phyloP scores from a whole-genome alignment of 2,797 vertebrate genomes.

The Acestrorhynchus altus region DNA sequence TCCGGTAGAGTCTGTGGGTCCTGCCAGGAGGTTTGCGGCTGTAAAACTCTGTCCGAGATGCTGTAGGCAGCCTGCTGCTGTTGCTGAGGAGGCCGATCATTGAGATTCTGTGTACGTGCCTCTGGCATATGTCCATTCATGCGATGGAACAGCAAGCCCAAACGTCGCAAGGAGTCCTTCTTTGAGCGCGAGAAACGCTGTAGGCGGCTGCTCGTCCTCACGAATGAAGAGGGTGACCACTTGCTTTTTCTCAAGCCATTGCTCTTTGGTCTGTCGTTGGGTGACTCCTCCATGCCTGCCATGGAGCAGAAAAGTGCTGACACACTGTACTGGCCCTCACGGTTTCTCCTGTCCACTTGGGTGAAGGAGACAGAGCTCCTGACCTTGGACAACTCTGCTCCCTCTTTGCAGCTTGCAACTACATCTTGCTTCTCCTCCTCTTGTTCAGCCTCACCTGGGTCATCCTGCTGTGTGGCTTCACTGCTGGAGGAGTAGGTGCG shows the following conservation, averaged over 20 bases:
- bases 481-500: slow-evolving; percentile 86
- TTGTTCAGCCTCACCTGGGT: slow-evolving; percentile 63
- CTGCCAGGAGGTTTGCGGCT: slow-evolving; percentile 83
- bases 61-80: slow-evolving; percentile 80
- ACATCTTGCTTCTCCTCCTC: slow-evolving; percentile 64
- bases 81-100: slow-evolving; percentile 70
- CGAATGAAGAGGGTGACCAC: slow-evolving; percentile 60
- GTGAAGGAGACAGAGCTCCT: slow-evolving; percentile 80
- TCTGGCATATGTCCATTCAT: slow-evolving; percentile 84
- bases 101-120: slow-evolving; percentile 76
- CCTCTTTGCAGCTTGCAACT: background rate
- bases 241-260: slow-evolving; percentile 80
- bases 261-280: slow-evolving; percentile 78
- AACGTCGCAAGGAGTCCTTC: slow-evolving; percentile 83
- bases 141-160: slow-evolving; percentile 85
- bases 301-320: slow-evolving; percentile 84
- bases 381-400: slow-evolving; percentile 69
- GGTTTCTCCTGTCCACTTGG: slow-evolving; percentile 76
- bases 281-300: slow-evolving; percentile 72
- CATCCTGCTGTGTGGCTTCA: slow-evolving; percentile 84
- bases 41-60: slow-evolving; percentile 83
- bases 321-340: slow-evolving; percentile 75
- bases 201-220: slow-evolving; percentile 71
- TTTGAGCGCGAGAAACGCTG: slow-evolving; percentile 81
- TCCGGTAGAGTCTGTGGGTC: slow-evolving; percentile 79